These are phyloP conservation scores for Dinomys branickii DNA, from an alignment of 2,113 vertebrate genomes.

Conservation along the genomic window DNA sequence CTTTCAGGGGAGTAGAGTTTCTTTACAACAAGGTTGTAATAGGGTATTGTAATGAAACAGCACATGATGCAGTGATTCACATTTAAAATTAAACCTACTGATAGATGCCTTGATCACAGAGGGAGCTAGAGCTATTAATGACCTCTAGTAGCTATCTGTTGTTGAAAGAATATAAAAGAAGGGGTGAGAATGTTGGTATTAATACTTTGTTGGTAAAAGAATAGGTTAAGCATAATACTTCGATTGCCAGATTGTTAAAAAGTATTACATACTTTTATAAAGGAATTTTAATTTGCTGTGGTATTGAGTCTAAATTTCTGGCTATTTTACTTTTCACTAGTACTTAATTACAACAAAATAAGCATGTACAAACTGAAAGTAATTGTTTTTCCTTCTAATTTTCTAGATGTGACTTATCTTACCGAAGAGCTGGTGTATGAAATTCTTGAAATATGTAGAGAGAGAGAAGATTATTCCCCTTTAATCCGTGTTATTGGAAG, in stretches of 20 bases:
- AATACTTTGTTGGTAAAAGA: background rate
- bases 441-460: slow-evolving; percentile 94
- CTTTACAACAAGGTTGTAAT: background rate
- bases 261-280: background rate
- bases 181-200: background rate
- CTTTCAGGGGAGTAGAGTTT: background rate
- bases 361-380: background rate
- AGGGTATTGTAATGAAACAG: background rate
- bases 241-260: background rate
- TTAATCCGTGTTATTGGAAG: slow-evolving; percentile 94
- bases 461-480: slow-evolving; percentile 93
- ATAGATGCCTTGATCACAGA: background rate
- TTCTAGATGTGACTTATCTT: slow-evolving; percentile 94
- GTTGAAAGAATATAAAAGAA: background rate
- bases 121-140: background rate
- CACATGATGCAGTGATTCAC: background rate
- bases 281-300: background rate
- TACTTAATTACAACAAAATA: background rate
- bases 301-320: background rate
- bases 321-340: slow-evolving; percentile 7
- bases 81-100: background rate
- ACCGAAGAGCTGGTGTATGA: slow-evolving; percentile 94
- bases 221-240: background rate
- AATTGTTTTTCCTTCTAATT: slow-evolving; percentile 55
- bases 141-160: background rate